Evolutionary conservation across 1,140 invertebrate genomes (phyloP).

Genomic region (Drosophila guanche): DNA sequence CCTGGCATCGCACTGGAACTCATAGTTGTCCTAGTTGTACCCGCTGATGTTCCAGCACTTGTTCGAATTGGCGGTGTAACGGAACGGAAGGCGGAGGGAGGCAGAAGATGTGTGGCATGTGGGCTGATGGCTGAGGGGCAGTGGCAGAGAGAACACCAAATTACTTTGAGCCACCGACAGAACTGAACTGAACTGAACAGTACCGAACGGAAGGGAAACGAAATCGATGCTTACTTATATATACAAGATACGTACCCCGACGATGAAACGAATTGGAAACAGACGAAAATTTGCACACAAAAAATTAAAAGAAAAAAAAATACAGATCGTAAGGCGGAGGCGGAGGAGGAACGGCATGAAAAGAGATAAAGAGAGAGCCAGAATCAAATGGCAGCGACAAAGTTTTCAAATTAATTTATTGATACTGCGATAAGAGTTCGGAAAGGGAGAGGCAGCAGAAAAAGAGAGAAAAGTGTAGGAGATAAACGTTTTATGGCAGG

Average conservation of each 20-base stretch:
- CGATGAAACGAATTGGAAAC: conserved; percentile 60
- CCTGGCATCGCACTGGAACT: conserved; percentile 61
- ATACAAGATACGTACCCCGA: conserved; percentile 66
- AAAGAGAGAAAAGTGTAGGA: conserved; percentile 42
- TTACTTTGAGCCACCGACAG: conserved; percentile 53
- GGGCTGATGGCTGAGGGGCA: neutral
- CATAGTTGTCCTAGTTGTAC: conserved; percentile 65
- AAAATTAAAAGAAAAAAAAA: conserved; percentile 61
- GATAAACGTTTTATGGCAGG: conserved; percentile 61
- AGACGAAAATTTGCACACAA: conserved; percentile 66
- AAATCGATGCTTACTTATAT: conserved; percentile 63
- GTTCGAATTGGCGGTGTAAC: conserved; percentile 25
- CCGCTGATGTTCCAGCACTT: conserved; percentile 13
- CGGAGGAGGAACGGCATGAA: neutral
- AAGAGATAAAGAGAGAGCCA: conserved; percentile 2
- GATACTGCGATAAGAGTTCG: conserved; percentile 65
- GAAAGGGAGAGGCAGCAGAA: conserved; percentile 11
- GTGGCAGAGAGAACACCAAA: conserved; percentile 47
- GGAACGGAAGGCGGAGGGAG: conserved; percentile 1
- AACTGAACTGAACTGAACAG: neutral
- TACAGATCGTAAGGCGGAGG: neutral
- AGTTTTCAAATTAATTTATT: conserved; percentile 82
- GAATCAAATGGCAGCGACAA: conserved; percentile 72
- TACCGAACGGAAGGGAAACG: conserved; percentile 13
- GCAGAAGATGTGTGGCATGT: neutral